Base-by-base conservation (phyloP, 2,888 invertebrate species). In the Lasioglossum leucozonium region DNA sequence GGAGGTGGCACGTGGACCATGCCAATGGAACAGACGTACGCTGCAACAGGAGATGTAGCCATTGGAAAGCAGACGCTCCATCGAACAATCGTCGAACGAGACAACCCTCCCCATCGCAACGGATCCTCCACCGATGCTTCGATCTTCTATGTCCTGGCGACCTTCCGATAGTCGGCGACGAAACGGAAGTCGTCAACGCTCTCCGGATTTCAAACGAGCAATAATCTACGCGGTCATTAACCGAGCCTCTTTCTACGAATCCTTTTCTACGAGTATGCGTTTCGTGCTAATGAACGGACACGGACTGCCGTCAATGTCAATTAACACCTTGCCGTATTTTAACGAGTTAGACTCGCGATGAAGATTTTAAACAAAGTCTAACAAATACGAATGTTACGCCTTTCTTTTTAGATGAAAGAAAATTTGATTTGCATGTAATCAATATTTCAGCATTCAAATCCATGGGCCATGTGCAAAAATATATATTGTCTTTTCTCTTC, bases 111-210 rank as follows among this genome's bases (percentile, higher is more conserved):
- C 47, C 58, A 77, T 26, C 30, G 13, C 84, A 86, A 87, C 84
- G 83, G 81, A 44, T 77, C 82, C 26, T 80, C 74, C 34, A 13
- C 10, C 65, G n/a, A 65, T 34, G 30, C 18, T 18, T 65, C 65
- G 65, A n/a, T 18, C 13, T 44, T 34, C 62, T 2, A 51, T 26
- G 16, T 58, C 34, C 42, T n/a, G 42, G 2, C 37, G 3, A 34
- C 30, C 22, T 84, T 85, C 40, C 75, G 72, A 82, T 79, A 13
- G 16, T 51, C 40, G 16, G 65, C 58, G 42, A n/a, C 34, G 42
- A 51, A n/a, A 84, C 87, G 89, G 89, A 90, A 86, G 84, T 89
- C 88, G 79, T 90, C 84, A 90, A 82, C 88, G 82, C 87, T 89
- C 84, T 55, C 69, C 30, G 44, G 30, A 74, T 84, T 76, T 72